Evolutionary conservation across 1,140 invertebrate genomes (phyloP).

Genomic region (Leptopilina boulardi): DNA sequence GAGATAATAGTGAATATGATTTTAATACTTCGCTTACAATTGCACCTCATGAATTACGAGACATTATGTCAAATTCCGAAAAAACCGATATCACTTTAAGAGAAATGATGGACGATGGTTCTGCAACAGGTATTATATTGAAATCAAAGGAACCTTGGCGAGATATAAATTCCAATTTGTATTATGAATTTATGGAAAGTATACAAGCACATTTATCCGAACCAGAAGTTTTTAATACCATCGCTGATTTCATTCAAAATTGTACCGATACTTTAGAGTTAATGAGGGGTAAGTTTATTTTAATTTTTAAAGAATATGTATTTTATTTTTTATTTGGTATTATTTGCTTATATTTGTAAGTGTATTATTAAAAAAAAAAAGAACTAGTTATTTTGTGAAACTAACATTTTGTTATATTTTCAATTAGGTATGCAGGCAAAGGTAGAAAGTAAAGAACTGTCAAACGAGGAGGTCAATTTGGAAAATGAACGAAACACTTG

Average conservation of each 20-base stretch:
- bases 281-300: conserved; percentile 67
- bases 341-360: not conserved
- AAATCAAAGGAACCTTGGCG: conserved; percentile 74
- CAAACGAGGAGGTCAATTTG: conserved; percentile 73
- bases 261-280: conserved; percentile 76
- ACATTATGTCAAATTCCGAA: conserved; percentile 58
- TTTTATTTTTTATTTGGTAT: not conserved
- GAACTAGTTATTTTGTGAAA: conserved; percentile 16
- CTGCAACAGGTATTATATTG: conserved; percentile 73
- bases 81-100: conserved; percentile 63
- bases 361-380: not conserved
- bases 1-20: conserved; percentile 34
- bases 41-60: conserved; percentile 62
- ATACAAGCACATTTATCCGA: conserved; percentile 76
- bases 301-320: not conserved
- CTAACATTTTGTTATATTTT: not conserved
- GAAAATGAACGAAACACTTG: conserved; percentile 91
- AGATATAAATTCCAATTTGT: conserved; percentile 76
- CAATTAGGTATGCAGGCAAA: conserved; percentile 75
- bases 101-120: conserved; percentile 71
- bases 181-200: conserved; percentile 79
- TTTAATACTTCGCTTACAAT: conserved; percentile 58
- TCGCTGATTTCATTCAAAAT: conserved; percentile 78
- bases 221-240: conserved; percentile 77
- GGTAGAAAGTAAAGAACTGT: conserved; percentile 76